Percentiles rank a stretch among this genome's conserved stretches.
Evolutionary conservation across 30 jellyfish, hydroid and myxozoan genomes (phyloP).

Genomic region (Aurelia coerulea): DNA sequence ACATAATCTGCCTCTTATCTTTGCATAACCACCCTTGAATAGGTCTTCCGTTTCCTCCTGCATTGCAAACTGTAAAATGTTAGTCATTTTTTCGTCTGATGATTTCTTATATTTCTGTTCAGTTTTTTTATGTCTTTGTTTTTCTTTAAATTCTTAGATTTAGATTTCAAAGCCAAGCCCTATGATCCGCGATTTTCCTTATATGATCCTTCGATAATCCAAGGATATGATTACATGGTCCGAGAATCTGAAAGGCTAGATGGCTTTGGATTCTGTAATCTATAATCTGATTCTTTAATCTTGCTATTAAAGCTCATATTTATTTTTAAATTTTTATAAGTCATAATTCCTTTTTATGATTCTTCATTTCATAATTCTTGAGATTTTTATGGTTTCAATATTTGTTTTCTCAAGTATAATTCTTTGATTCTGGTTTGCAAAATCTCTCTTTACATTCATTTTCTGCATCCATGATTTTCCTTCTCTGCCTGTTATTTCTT

Average conservation of each 20-base stretch:
- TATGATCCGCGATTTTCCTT: conserved; percentile 73
- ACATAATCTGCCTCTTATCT: too few species aligned
- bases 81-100: neutral
- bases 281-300: too few species aligned
- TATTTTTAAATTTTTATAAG: neutral
- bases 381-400: neutral
- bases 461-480: neutral
- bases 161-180: neutral
- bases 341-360: neutral
- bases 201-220: conserved; percentile 55
- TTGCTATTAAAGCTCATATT: too few species aligned
- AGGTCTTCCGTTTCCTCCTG: neutral
- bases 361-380: neutral
- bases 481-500: neutral
- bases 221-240: conserved; percentile 71
- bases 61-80: neutral
- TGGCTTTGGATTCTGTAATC: too few species aligned
- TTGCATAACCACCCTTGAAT: neutral
- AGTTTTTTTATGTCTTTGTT: neutral
- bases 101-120: neutral
- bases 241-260: conserved; percentile 58
- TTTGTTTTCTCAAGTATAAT: too few species aligned
- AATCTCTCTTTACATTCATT: neutral
- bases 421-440: too few species aligned
- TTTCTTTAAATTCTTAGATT: neutral